A percentile compares a stretch with the other conserved stretches of the same genome.
phyloP scores from a whole-genome alignment of 1,140 invertebrate genomes.

The Eciton burchellii region DNA sequence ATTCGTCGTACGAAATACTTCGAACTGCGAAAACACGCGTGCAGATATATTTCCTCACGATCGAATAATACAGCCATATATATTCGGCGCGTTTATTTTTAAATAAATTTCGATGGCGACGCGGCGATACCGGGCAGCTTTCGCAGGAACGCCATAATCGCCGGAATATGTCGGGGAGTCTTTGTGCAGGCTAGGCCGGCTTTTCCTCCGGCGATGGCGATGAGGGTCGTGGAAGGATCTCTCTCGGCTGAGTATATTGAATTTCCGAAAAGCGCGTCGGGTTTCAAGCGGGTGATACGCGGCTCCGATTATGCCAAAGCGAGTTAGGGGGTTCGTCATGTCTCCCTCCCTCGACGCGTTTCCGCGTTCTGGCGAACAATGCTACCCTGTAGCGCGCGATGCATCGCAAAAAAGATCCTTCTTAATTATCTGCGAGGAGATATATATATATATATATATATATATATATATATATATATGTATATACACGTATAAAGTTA shows the following conservation, averaged over 20 bases:
- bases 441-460: too few species aligned
- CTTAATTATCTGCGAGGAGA: slow-evolving; percentile 8
- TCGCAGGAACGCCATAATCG: slow-evolving; percentile 42
- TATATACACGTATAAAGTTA: too few species aligned
- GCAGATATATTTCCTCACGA: background rate
- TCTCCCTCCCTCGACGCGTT: slow-evolving; percentile 57
- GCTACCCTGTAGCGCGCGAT: slow-evolving; percentile 17
- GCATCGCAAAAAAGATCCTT: background rate
- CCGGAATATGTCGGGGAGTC: slow-evolving; percentile 46
- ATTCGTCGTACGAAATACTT: background rate
- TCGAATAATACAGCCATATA: background rate
- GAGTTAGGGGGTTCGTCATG: slow-evolving; percentile 66
- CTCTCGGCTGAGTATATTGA: slow-evolving; percentile 77
- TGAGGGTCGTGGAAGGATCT: slow-evolving; percentile 57
- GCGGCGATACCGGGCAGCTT: background rate
- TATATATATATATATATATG: too few species aligned
- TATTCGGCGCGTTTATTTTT: slow-evolving; percentile 16
- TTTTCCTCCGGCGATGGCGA: slow-evolving; percentile 44
- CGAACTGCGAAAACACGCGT: background rate
- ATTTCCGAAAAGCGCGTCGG: slow-evolving; percentile 81
- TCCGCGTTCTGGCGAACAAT: slow-evolving; percentile 73
- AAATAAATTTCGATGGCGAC: background rate
- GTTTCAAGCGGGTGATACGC: slow-evolving; percentile 79
- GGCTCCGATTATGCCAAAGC: slow-evolving; percentile 71
- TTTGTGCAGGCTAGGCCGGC: slow-evolving; percentile 66